Evolutionary conservation across 64 coral and sea anemone genomes (phyloP).

Genomic region (Hydrozoanthus tunicans): DNA sequence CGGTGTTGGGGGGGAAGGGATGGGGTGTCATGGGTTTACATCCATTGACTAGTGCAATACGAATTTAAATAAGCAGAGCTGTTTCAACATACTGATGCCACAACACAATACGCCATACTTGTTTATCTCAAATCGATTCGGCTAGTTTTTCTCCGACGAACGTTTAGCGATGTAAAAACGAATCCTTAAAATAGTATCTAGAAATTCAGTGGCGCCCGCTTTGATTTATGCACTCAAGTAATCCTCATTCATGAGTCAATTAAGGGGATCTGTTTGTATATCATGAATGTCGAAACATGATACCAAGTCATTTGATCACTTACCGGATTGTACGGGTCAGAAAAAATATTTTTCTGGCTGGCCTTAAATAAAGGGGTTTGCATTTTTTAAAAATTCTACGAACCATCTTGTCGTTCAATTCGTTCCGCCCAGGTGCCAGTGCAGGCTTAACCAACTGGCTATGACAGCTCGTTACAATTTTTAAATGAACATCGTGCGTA

Average conservation of each 20-base stretch:
- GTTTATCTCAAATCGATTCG: no score
- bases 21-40: no score
- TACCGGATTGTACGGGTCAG: constrained; percentile 28
- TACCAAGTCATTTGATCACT: constrained; percentile 16
- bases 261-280: not conserved
- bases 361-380: constrained; percentile 8
- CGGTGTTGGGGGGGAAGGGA: no score
- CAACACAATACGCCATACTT: not conserved
- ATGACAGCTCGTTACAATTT: constrained; percentile 15
- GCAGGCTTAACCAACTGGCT: constrained; percentile 12
- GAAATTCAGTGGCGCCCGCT: no score
- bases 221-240: not conserved
- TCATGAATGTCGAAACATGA: not conserved
- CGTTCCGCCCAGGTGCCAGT: constrained; percentile 16
- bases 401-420: constrained; percentile 18
- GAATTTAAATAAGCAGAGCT: not conserved
- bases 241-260: not conserved
- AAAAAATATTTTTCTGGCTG: constrained; percentile 9
- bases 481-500: not conserved
- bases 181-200: no score
- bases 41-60: not conserved
- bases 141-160: no score
- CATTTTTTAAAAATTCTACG: constrained; percentile 17
- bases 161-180: no score
- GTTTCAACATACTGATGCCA: not conserved